Evolutionary conservation across 2,888 invertebrate species (phyloP).

Genomic region (Pasiphila rectangulata): DNA sequence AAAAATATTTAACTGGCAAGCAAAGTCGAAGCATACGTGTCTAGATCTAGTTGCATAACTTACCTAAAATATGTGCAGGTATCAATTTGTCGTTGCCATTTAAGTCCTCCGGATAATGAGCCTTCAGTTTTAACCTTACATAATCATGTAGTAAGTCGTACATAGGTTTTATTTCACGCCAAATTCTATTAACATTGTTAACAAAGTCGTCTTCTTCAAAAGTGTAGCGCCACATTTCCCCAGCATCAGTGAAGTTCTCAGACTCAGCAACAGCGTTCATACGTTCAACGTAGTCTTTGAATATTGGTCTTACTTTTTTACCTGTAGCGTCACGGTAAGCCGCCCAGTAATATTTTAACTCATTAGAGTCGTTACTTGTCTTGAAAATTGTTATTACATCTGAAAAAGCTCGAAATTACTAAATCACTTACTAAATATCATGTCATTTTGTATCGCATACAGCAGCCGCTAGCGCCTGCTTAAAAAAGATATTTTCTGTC

Average conservation of each 20-base stretch:
- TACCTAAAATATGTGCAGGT: constrained; percentile 86
- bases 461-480: too few relatives aligned
- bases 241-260: constrained; percentile 75
- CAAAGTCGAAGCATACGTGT: background rate
- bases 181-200: constrained; percentile 70
- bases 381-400: constrained; percentile 67
- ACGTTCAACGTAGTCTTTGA: constrained; percentile 81
- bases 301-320: constrained; percentile 80
- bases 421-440: too few relatives aligned
- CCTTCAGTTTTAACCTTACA: constrained; percentile 78
- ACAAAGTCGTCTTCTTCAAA: constrained; percentile 68
- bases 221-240: constrained; percentile 71
- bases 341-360: constrained; percentile 83
- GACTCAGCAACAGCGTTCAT: constrained; percentile 82
- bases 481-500: too few relatives aligned
- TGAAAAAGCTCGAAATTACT: constrained; percentile 40
- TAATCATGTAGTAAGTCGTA: constrained; percentile 83
- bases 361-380: constrained; percentile 80
- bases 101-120: constrained; percentile 70
- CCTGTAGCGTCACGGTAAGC: constrained; percentile 84
- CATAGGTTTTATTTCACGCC: constrained; percentile 83
- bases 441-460: too few relatives aligned
- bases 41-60: constrained; percentile 24
- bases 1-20: too few relatives aligned
- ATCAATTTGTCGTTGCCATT: constrained; percentile 74